Base-by-base conservation (phyloP, 1,140 invertebrate genomes). In the Polyergus mexicanus region DNA sequence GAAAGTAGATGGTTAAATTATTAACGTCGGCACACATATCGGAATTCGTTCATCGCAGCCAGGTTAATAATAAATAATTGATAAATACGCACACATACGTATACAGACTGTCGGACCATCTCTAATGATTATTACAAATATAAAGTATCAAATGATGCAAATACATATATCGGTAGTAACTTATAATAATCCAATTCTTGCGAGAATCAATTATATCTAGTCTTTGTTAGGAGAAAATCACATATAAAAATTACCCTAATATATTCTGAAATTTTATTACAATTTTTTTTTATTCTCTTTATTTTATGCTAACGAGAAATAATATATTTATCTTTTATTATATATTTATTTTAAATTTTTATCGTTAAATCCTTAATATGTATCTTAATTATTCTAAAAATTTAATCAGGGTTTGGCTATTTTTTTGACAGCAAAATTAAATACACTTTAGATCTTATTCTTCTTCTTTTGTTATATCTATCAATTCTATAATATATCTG, bases 1-100 rank as follows among this genome's bases (percentile, higher is more conserved):
- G 56, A 54, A 75, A 71, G 51, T 28, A 44, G 35, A 54, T 11
- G 44, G 10, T 38, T 28, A 5, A 83, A 38, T 76, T 66, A 84
- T 84, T 63, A 58, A 75, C 5, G 10, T 41, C 47, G 32, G 32
- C 8, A 51, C 47, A 47, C 10, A 16, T 58, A 71, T 81, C 66
- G 32, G 2, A 60, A 54, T 63, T 19, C 38, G 8, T 44, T 60
- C 58, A 11, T n/a, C 22, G 28, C 44, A 5, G 19, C 25, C 7
- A 51, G 16, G 1, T 51, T 51, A 51, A 51, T 51, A 51, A 51
- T 51, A 19, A 51, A 4, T 13, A 47, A 51, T 51, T 51, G 3
- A 19, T 51, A 51, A 16, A 51, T 47, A 47, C 13, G 13, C 13
- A 13, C 44, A 3, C 41, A 44, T 44, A 44, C n/a, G n/a, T 44